These are phyloP conservation scores for Tolypeutes matacus DNA, from an alignment of 2,797 vertebrate genomes.

Conservation along the genomic window DNA sequence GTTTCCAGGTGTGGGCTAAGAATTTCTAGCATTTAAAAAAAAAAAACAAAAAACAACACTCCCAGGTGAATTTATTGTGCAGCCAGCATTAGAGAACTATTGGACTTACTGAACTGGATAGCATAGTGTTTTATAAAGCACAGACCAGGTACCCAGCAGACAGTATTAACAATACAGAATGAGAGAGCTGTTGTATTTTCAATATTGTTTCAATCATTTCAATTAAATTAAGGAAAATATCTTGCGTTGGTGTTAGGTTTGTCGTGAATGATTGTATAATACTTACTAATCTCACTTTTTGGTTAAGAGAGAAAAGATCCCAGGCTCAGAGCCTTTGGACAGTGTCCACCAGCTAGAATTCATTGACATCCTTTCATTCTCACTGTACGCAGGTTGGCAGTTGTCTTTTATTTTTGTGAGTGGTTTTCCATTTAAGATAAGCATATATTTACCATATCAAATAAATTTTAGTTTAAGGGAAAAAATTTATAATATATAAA, in stretches of 20 bases:
- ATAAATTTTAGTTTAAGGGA: background rate
- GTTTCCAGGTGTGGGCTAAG: background rate
- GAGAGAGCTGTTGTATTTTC: background rate
- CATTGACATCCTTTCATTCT: background rate
- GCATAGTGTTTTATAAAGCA: background rate
- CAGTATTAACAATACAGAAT: background rate
- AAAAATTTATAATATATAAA: background rate
- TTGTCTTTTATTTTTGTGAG: background rate
- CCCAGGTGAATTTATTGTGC: background rate
- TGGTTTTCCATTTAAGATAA: background rate
- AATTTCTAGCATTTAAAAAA: too few species aligned
- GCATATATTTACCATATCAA: background rate
- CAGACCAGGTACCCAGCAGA: background rate
- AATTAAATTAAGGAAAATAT: background rate
- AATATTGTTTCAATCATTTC: background rate
- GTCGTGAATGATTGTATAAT: conserved; percentile 19
- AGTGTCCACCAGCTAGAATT: background rate
- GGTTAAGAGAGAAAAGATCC: conserved; percentile 10
- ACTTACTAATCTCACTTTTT: background rate
- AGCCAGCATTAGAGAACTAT: background rate
- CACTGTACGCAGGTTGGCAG: background rate
- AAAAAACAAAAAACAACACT: too few species aligned
- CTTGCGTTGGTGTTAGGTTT: background rate
- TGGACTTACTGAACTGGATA: background rate
- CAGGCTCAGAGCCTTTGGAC: background rate